Evolutionary conservation across 2,113 vertebrate species (phyloP).

Genomic region (Alligator sinensis): DNA sequence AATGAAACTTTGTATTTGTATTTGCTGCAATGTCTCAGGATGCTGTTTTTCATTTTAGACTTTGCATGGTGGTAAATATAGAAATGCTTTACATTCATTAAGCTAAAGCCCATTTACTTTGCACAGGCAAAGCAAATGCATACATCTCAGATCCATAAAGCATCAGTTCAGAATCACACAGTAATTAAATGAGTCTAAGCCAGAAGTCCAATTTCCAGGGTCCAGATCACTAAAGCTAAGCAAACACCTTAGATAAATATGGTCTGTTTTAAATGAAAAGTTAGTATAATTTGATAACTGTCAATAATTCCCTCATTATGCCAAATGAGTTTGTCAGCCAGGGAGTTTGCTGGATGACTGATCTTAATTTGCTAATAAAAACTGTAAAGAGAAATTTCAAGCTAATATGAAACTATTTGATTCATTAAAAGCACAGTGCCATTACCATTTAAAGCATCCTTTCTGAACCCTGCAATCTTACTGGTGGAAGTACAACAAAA

Average conservation of each 20-base stretch:
- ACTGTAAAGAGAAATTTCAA: slow-evolving; percentile 47
- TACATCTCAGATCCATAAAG: slow-evolving; percentile 70
- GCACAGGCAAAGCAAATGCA: slow-evolving; percentile 70
- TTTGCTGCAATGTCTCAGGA: slow-evolving; percentile 67
- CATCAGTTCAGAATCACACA: slow-evolving; percentile 77
- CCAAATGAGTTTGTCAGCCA: slow-evolving; percentile 69
- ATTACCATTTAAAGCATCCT: slow-evolving; percentile 37
- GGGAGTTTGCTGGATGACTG: slow-evolving; percentile 46
- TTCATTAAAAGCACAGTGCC: slow-evolving; percentile 47
- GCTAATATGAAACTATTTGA: slow-evolving; percentile 47
- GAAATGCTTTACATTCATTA: slow-evolving; percentile 79
- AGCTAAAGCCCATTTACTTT: slow-evolving; percentile 75
- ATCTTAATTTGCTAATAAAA: slow-evolving; percentile 72
- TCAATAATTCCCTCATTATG: slow-evolving; percentile 70
- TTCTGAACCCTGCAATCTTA: not conserved
- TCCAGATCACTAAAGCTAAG: slow-evolving; percentile 60
- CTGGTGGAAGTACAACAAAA: slow-evolving; percentile 35
- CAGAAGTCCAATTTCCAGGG: slow-evolving; percentile 71
- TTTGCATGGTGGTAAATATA: slow-evolving; percentile 75
- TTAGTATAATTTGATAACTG: slow-evolving; percentile 66
- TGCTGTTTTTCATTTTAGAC: slow-evolving; percentile 75
- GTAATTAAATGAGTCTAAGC: slow-evolving; percentile 77
- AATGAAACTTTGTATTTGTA: slow-evolving; percentile 77
- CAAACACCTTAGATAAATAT: slow-evolving; percentile 65
- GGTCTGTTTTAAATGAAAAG: slow-evolving; percentile 62